Base-by-base conservation (phyloP, 2,113 vertebrate genomes). In the Nanorana parkeri region DNA sequence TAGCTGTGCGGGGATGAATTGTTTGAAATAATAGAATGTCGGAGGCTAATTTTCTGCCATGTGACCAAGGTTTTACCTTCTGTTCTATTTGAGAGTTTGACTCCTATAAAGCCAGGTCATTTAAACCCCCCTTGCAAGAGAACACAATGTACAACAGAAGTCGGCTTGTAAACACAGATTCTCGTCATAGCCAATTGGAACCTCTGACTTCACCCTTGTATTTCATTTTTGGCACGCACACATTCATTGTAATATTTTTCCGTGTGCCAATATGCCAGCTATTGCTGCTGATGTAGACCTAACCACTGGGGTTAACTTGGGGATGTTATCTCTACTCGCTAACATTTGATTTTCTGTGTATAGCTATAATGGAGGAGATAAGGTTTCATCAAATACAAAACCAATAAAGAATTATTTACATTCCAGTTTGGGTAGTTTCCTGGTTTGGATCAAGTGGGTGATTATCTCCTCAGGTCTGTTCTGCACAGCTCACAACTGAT, bases 231-330 rank as follows among this genome's bases (percentile, higher is more conserved):
- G 63, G 76, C 63, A 64, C 19, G 23, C 23, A 66, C 21, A 16
- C 24, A 24, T 5, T 28, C 3, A 67, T 78, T 51, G 76, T 47
- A 78, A 78, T 55, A 41, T 2, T 16, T 7, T n/a, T 66, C 17
- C 29, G 1, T 26, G 78, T 68, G 79, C 21, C 15, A 26, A 24
- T 54, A 47, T 69, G 68, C 19, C 56, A 54, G 65, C 23, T 26
- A 36, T 32, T 20, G 21, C 77, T 61, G 4, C 81, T 74, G 24
- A 80, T 55, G 78, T 58, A 60, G 29, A 29, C 17, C 21, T 58
- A 60, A 21, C 72, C 56, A 41, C 32, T 54, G 7, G 28, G 68
- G 23, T 11, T 72, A 28, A 26, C 4, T 24, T 54, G 19, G 5
- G 28, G 6, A 20, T 26, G 20, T 51, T 20, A 36, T 28, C 41